phyloP scores from a whole-genome alignment of 2,113 vertebrate species.

The Australoheros scitulus region DNA sequence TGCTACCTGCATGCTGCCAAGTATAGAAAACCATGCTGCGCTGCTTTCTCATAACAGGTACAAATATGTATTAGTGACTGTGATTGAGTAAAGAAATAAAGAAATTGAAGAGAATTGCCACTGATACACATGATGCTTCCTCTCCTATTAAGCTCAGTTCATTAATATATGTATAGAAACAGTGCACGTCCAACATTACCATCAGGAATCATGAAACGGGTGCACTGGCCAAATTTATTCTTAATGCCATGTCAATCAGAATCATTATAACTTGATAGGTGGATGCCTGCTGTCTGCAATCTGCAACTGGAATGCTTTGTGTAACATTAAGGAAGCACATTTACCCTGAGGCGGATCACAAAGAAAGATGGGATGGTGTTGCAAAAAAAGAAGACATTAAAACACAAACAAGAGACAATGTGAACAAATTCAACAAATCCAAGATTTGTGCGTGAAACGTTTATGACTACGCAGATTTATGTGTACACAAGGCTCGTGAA shows the following conservation, averaged over 20 bases:
- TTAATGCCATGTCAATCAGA: neutral
- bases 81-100: neutral
- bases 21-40: neutral
- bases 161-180: neutral
- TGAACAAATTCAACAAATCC: conserved; percentile 1
- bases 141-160: neutral
- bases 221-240: neutral
- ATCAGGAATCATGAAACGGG: neutral
- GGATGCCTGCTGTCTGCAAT: neutral
- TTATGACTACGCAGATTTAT: neutral
- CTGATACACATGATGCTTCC: neutral
- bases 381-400: neutral
- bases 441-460: neutral
- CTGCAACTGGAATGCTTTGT: neutral
- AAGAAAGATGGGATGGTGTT: neutral
- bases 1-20: conserved; percentile 25
- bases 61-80: conserved; percentile 17
- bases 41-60: conserved; percentile 29
- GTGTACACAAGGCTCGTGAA: neutral
- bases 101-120: neutral
- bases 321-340: neutral
- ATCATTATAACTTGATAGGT: neutral
- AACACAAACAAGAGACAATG: neutral
- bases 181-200: neutral
- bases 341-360: neutral